Evolutionary conservation across 2,797 vertebrate genomes (phyloP).

Genomic region (Macropodus opercularis): DNA sequence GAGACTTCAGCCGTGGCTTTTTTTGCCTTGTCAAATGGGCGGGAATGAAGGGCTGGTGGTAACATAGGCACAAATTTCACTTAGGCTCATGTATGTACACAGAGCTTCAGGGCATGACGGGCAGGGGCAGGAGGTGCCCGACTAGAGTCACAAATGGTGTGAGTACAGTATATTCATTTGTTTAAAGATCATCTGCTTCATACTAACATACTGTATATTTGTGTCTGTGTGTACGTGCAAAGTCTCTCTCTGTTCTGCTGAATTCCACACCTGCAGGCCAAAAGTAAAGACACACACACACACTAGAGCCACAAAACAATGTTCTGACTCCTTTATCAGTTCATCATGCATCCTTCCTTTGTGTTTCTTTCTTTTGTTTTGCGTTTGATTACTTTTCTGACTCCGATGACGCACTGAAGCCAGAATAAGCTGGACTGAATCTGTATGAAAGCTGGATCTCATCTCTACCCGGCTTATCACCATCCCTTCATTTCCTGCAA

Average conservation of each 20-base stretch:
- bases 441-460: constrained; percentile 1
- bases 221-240: not conserved
- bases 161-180: not conserved
- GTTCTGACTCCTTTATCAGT: constrained; percentile 22
- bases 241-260: constrained; percentile 45
- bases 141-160: too few species aligned
- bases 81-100: not conserved
- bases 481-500: constrained; percentile 6
- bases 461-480: constrained; percentile 3
- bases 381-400: not conserved
- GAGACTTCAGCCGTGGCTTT: constrained; percentile 8
- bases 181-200: constrained; percentile 2
- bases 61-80: constrained; percentile 18
- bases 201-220: not conserved
- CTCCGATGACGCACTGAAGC: not conserved
- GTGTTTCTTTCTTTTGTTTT: not conserved
- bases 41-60: constrained; percentile 29
- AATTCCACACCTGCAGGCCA: constrained; percentile 71
- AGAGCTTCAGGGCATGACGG: not conserved
- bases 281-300: constrained; percentile 54
- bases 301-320: constrained; percentile 32
- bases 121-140: constrained; percentile 5
- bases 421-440: not conserved
- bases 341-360: not conserved
- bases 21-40: constrained; percentile 11